These are phyloP conservation scores for Tor tambroides DNA, from an alignment of 2,113 vertebrate genomes.

Conservation along the genomic window DNA sequence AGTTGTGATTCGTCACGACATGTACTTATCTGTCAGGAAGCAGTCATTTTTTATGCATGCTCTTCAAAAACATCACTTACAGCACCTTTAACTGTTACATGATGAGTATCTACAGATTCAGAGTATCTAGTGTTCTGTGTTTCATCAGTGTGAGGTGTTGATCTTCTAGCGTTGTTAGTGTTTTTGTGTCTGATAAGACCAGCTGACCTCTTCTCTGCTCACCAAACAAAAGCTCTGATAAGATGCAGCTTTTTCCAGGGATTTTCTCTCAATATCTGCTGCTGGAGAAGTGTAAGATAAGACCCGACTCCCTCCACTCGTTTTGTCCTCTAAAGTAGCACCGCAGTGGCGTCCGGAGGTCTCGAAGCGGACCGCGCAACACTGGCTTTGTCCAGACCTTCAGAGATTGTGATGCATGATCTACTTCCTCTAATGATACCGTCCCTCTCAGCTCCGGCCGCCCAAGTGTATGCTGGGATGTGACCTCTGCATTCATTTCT, in stretches of 20 bases:
- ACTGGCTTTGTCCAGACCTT: conserved; percentile 16
- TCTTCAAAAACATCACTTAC: background rate
- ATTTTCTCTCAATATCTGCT: background rate
- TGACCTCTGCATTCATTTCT: conserved; percentile 8
- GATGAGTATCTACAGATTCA: background rate
- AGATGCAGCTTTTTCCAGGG: background rate
- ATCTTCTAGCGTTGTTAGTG: background rate
- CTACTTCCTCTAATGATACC: conserved; percentile 20
- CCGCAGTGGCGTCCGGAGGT: background rate
- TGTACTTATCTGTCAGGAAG: background rate
- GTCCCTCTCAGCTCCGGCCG: background rate
- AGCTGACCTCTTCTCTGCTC: background rate
- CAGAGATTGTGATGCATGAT: conserved; percentile 13
- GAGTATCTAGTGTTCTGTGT: background rate
- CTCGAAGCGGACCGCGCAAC: background rate
- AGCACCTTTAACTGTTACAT: background rate
- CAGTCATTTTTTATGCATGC: background rate
- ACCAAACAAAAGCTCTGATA: conserved; percentile 33
- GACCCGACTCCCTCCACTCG: background rate
- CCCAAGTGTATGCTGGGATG: conserved; percentile 21
- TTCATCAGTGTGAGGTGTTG: background rate
- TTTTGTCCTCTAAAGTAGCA: background rate
- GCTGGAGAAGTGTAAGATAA: background rate
- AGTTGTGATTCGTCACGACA: too few relatives aligned
- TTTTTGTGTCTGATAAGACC: conserved; percentile 14